Conservation (phyloP, 1,140 invertebrate genomes). For the Coptotermes formosanus region DNA sequence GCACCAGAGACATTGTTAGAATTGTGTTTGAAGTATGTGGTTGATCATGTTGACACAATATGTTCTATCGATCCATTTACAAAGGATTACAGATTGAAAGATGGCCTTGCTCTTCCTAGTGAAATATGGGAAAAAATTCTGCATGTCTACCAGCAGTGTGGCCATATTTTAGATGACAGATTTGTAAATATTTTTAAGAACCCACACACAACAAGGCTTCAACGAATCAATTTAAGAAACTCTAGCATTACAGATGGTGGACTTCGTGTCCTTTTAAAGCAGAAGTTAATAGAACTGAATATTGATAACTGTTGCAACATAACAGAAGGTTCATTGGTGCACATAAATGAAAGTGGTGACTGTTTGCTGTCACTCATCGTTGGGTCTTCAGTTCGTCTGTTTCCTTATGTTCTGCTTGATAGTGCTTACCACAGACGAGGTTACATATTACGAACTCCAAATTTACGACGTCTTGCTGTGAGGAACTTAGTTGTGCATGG, state of each 20-base stretch:
- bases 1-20: constrained; percentile 55
- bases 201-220: constrained; percentile 62
- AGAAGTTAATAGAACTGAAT: constrained; percentile 70
- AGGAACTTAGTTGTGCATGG: constrained; percentile 50
- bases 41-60: constrained; percentile 61
- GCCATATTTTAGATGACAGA: constrained; percentile 56
- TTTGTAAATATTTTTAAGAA: constrained; percentile 74
- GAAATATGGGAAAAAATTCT: constrained; percentile 72
- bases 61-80: constrained; percentile 47
- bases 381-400: constrained; percentile 41
- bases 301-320: constrained; percentile 68
- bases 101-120: constrained; percentile 60
- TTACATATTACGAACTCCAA: constrained; percentile 62
- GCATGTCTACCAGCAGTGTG: constrained; percentile 56
- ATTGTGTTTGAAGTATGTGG: constrained; percentile 62
- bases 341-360: constrained; percentile 53
- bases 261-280: constrained; percentile 64
- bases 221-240: constrained; percentile 65
- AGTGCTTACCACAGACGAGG: constrained; percentile 49
- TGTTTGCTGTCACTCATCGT: constrained; percentile 47
- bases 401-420: constrained; percentile 40
- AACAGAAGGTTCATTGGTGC: constrained; percentile 56
- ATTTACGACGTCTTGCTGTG: constrained; percentile 62
- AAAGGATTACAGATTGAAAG: constrained; percentile 47
- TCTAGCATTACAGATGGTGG: constrained; percentile 68